phyloP scores from a whole-genome alignment of 2,888 invertebrate species.

The Ganaspis brasiliensis region DNA sequence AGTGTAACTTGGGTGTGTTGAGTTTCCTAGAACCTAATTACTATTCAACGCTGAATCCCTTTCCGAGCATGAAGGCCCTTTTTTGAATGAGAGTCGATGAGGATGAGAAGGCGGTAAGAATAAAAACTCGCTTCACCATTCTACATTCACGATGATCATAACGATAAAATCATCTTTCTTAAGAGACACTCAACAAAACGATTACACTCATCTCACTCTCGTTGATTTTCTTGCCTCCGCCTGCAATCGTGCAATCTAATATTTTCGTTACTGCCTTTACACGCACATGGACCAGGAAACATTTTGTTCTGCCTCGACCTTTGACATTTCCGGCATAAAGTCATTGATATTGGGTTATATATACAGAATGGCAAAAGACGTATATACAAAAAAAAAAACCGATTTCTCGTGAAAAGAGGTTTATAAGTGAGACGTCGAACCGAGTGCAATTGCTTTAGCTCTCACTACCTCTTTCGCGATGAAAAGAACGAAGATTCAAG shows the following conservation, averaged over 20 bases:
- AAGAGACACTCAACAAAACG: constrained; percentile 19
- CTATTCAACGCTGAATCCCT: constrained; percentile 18
- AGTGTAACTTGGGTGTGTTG: background rate
- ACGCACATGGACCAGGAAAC: constrained; percentile 41
- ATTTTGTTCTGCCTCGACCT: constrained; percentile 44
- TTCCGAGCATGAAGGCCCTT: constrained; percentile 12
- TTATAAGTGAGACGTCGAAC: constrained; percentile 31
- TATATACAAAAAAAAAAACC: constrained; percentile 8
- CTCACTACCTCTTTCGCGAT: background rate
- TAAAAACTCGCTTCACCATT: constrained; percentile 23
- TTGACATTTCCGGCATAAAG: constrained; percentile 51
- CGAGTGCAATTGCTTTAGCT: background rate
- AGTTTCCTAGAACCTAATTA: constrained; percentile 32
- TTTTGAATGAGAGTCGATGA: constrained; percentile 24
- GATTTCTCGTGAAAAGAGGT: constrained; percentile 18
- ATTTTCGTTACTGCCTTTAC: constrained; percentile 40
- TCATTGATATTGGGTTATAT: constrained; percentile 51
- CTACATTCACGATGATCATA: constrained; percentile 21
- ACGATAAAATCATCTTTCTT: constrained; percentile 40
- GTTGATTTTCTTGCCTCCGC: constrained; percentile 25
- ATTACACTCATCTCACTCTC: constrained; percentile 23
- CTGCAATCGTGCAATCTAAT: constrained; percentile 36
- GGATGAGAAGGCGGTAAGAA: constrained; percentile 2
- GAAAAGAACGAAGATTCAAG: constrained; percentile 8
- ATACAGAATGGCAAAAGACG: constrained; percentile 44